These are phyloP conservation scores for Palythoa caribaeorum DNA, from an alignment of 92 coral and sea anemone genomes.

Conservation along the genomic window DNA sequence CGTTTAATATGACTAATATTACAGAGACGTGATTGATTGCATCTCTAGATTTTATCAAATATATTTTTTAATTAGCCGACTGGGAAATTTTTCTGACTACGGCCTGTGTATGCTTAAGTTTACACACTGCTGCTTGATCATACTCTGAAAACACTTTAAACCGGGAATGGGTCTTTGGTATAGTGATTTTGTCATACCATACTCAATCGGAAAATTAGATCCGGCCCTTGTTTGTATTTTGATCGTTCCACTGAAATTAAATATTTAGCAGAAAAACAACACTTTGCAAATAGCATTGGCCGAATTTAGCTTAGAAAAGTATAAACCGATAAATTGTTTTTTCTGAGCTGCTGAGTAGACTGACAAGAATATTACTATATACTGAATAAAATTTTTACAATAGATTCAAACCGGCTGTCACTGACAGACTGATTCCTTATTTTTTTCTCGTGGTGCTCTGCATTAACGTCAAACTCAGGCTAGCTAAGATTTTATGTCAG, in stretches of 20 bases:
- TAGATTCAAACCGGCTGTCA: no score
- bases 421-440: no score
- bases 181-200: background rate
- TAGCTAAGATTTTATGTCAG: background rate
- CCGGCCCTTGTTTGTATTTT: background rate
- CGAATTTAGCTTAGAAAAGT: background rate
- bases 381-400: no score
- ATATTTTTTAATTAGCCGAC: constrained; percentile 20
- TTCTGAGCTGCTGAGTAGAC: no score
- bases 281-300: background rate
- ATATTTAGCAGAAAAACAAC: background rate
- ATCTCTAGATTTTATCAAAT: constrained; percentile 10
- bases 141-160: background rate
- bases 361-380: no score
- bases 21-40: background rate
- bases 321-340: background rate
- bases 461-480: background rate
- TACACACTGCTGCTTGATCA: background rate
- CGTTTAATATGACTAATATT: background rate
- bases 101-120: background rate
- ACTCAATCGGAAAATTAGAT: background rate
- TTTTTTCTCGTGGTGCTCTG: background rate
- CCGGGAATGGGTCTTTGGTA: background rate
- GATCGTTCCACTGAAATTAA: background rate
- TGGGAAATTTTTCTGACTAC: background rate